Conservation (phyloP, 2,888 invertebrate species). For the Cotesia congregata region DNA sequence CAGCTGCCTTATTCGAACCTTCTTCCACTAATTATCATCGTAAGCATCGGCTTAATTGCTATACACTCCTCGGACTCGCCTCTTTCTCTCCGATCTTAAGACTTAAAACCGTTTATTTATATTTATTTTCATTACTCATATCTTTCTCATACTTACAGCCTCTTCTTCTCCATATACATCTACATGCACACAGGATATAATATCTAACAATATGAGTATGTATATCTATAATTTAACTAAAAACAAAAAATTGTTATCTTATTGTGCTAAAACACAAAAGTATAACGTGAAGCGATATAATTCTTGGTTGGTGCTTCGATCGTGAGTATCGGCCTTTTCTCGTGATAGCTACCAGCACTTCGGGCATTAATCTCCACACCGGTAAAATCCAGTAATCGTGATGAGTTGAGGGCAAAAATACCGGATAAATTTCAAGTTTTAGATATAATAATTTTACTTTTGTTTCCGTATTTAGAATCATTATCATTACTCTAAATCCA, state of each 20-base stretch:
- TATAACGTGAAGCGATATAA: conserved; percentile 60
- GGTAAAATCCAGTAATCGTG: conserved; percentile 39
- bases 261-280: conserved; percentile 48
- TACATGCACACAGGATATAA: background rate
- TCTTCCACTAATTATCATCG: conserved; percentile 66
- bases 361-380: conserved; percentile 36
- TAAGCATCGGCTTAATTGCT: conserved; percentile 67
- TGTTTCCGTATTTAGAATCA: background rate
- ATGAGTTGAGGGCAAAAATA: conserved; percentile 3
- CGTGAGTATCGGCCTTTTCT: conserved; percentile 35
- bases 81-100: conserved; percentile 28
- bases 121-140: conserved; percentile 21
- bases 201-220: conserved; percentile 17
- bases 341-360: conserved; percentile 40
- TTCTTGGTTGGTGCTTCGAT: conserved; percentile 20
- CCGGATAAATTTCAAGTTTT: background rate
- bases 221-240: conserved; percentile 18
- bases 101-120: conserved; percentile 18
- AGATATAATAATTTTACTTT: too few relatives aligned
- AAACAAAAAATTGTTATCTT: background rate
- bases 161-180: conserved; percentile 13
- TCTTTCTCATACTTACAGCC: conserved; percentile 29
- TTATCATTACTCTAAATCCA: conserved; percentile 17
- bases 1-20: conserved; percentile 67
- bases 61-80: conserved; percentile 51